Conservation (phyloP, 2,113 vertebrate species). For the Ochotona curzoniae region DNA sequence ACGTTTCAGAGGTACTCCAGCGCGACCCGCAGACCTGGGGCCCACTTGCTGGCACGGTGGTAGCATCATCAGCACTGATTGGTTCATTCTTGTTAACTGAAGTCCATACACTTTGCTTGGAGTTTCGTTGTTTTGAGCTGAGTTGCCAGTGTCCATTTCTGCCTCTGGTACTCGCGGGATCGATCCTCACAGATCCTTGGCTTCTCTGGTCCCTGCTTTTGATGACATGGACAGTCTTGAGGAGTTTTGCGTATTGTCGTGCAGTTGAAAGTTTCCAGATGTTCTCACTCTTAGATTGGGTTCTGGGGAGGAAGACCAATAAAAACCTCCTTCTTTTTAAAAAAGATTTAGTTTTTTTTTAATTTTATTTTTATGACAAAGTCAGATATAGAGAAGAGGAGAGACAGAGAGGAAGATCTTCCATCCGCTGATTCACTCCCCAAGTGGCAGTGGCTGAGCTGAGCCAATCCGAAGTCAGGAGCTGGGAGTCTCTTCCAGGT, state of each 20-base stretch:
- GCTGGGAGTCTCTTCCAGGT: too few species aligned
- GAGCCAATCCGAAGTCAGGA: too few species aligned
- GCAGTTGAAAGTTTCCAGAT: neutral
- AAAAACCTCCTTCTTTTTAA: neutral
- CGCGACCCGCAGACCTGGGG: too few species aligned
- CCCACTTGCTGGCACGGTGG: too few species aligned
- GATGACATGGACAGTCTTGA: neutral
- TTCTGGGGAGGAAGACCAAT: neutral
- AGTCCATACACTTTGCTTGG: neutral
- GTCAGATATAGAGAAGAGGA: neutral
- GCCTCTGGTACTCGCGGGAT: neutral
- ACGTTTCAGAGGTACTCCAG: too few species aligned
- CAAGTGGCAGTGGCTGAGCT: too few species aligned
- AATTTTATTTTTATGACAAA: too few species aligned
- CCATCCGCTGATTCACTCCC: too few species aligned
- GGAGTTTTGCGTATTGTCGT: neutral
- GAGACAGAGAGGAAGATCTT: too few species aligned
- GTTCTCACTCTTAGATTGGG: neutral
- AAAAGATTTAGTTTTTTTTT: too few species aligned
- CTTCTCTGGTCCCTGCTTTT: neutral
- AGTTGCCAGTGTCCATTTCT: neutral
- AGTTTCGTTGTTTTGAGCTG: neutral
- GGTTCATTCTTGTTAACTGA: neutral
- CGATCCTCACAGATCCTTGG: accelerated
- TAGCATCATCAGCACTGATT: too few species aligned